These are phyloP conservation scores for Acanthurus lineatus DNA, from an alignment of 2,797 vertebrate species.

Conservation along the genomic window DNA sequence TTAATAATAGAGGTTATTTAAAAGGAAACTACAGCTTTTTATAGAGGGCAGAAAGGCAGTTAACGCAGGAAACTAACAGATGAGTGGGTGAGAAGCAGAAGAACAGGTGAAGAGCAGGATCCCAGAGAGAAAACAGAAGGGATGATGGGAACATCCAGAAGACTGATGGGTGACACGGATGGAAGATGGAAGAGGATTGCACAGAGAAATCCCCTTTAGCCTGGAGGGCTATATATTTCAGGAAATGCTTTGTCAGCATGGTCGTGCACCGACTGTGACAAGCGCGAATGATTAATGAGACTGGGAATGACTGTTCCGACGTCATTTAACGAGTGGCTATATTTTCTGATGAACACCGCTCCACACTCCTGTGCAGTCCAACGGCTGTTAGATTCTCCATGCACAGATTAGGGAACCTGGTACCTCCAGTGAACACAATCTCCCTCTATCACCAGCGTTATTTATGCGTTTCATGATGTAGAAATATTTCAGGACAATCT, in stretches of 20 bases:
- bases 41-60: too few species aligned
- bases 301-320: slow-evolving; percentile 55
- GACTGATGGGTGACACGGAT: slow-evolving; percentile 6
- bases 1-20: too few species aligned
- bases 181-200: slow-evolving; percentile 3
- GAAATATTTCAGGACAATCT: slow-evolving; percentile 11
- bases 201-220: slow-evolving; percentile 44
- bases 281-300: slow-evolving; percentile 75
- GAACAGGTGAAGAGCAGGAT: not conserved
- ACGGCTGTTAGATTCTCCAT: slow-evolving; percentile 31
- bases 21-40: too few species aligned
- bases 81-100: not conserved
- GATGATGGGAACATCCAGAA: slow-evolving; percentile 9
- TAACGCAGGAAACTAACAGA: not conserved
- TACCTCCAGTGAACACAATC: slow-evolving; percentile 12
- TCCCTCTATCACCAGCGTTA: slow-evolving; percentile 1
- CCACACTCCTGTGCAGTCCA: slow-evolving; percentile 56
- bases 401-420: slow-evolving; percentile 1
- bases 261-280: slow-evolving; percentile 52
- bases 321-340: slow-evolving; percentile 72
- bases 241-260: slow-evolving; percentile 72
- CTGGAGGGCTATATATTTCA: slow-evolving; percentile 61
- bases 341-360: slow-evolving; percentile 64
- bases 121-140: not conserved
- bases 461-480: slow-evolving; percentile 29